A percentile compares a stretch with the other conserved stretches of the same genome.
phyloP scores from a whole-genome alignment of 2,113 vertebrate species.

The Notothenia rossii region DNA sequence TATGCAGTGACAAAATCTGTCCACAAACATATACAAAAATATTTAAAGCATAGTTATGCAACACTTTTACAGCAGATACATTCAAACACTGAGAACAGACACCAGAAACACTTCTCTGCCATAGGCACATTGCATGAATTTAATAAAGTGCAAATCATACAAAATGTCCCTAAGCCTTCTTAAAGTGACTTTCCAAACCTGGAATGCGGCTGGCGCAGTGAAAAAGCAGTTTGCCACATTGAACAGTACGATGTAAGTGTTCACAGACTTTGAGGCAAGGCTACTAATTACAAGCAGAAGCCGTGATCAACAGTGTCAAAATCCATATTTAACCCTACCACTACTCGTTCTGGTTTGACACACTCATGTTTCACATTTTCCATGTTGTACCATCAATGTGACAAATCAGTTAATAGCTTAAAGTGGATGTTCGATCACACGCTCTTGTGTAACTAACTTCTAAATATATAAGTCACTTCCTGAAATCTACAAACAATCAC shows the following conservation, averaged over 20 bases:
- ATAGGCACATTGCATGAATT: conserved; percentile 77
- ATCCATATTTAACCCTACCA: conserved; percentile 42
- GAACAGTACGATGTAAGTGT: conserved; percentile 4
- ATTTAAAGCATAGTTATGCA: too few species aligned
- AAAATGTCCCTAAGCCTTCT: conserved; percentile 64
- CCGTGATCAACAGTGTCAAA: conserved; percentile 58
- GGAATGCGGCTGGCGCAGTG: conserved; percentile 55
- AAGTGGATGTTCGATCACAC: conserved; percentile 26
- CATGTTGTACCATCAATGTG: conserved; percentile 23
- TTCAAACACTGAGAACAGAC: conserved; percentile 46
- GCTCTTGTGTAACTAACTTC: conserved; percentile 46
- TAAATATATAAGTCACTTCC: conserved; percentile 42
- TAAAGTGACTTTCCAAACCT: conserved; percentile 43
- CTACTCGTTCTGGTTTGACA: not conserved
- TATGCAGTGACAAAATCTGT: too few species aligned
- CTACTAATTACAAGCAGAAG: conserved; percentile 57
- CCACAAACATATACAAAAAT: too few species aligned
- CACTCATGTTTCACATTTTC: conserved; percentile 22
- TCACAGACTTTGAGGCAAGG: conserved; percentile 43
- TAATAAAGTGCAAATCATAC: conserved; percentile 82
- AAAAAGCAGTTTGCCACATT: conserved; percentile 56
- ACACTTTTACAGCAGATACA: not conserved
- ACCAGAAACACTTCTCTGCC: conserved; percentile 39
- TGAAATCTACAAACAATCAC: conserved; percentile 63
- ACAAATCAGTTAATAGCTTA: conserved; percentile 20